Evolutionary conservation across 2,888 invertebrate species (phyloP).

Genomic region (Agonopterix arenella): DNA sequence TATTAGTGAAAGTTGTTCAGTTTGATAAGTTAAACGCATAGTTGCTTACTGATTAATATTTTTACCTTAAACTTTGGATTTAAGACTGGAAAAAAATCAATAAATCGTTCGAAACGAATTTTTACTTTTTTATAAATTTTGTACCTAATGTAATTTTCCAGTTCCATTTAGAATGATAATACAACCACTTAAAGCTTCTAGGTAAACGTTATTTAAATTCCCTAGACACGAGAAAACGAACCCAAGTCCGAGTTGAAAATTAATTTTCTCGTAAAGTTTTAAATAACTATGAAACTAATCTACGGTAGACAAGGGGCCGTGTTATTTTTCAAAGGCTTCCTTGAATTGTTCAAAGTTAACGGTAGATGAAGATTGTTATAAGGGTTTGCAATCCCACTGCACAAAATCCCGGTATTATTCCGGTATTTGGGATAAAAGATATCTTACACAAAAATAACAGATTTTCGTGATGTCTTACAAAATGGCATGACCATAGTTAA

Average conservation of each 20-base stretch:
- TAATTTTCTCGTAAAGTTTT: conserved; percentile 49
- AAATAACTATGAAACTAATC: conserved; percentile 58
- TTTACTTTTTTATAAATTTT: background rate
- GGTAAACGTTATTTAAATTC: background rate
- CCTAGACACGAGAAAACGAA: background rate
- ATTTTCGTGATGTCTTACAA: background rate
- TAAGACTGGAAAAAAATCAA: background rate
- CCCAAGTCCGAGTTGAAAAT: conserved; percentile 26
- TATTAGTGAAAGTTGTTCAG: too few relatives aligned
- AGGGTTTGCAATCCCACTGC: too few relatives aligned
- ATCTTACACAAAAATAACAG: background rate
- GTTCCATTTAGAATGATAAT: background rate
- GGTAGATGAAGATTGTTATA: too few relatives aligned
- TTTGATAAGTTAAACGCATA: too few relatives aligned
- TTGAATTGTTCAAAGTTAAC: background rate
- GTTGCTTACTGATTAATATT: too few relatives aligned
- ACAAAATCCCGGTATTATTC: background rate
- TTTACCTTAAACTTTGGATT: too few relatives aligned
- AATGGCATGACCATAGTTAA: background rate
- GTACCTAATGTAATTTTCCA: background rate
- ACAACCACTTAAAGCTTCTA: background rate
- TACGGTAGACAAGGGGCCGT: conserved; percentile 34
- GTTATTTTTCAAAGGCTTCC: conserved; percentile 18
- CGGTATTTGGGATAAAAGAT: background rate
- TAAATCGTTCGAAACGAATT: background rate